A percentile compares a stretch with the other conserved stretches of the same genome.
Conservation (phyloP, 2,113 vertebrate species). For the Callionymus lyra region DNA sequence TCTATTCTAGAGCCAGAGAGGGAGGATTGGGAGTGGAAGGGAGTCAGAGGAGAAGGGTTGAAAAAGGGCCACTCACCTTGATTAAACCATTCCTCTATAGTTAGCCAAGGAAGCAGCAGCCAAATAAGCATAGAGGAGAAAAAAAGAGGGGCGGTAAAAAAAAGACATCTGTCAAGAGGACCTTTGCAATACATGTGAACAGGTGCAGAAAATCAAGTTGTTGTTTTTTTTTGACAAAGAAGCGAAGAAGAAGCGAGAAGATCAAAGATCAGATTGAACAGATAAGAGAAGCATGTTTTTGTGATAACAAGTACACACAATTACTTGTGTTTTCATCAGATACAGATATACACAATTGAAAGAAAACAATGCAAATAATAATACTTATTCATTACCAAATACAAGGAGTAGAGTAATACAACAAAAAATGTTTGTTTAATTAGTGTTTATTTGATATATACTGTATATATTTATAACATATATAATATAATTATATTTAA, state of each 20-base stretch:
- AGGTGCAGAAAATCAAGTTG: constrained; percentile 21
- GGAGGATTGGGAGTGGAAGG: constrained; percentile 9
- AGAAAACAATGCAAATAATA: too few species aligned
- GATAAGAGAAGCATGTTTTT: too few species aligned
- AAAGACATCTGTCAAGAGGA: constrained; percentile 25
- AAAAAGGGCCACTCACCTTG: constrained; percentile 81
- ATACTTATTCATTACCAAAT: too few species aligned
- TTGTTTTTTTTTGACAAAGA: constrained; percentile 7
- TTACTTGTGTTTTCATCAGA: too few species aligned
- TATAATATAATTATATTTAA: too few species aligned
- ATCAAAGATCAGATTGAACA: background rate
- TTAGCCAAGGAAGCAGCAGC: constrained; percentile 82
- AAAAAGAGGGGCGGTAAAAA: constrained; percentile 65
- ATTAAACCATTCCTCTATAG: constrained; percentile 97
- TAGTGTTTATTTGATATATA: too few species aligned
- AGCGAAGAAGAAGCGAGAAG: background rate
- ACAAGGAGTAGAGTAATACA: too few species aligned
- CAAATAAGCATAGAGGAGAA: constrained; percentile 67
- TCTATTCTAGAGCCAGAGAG: constrained; percentile 35
- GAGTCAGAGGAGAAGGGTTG: constrained; percentile 14
- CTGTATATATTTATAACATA: too few species aligned
- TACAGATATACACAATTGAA: too few species aligned
- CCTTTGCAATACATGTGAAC: constrained; percentile 25
- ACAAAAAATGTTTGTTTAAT: too few species aligned
- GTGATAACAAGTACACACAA: too few species aligned